Evolutionary conservation across 2,113 vertebrate species (phyloP), one percentile per base, ranked within the genome.

Genomic region (Ophthalmotilapia sp.): DNA sequence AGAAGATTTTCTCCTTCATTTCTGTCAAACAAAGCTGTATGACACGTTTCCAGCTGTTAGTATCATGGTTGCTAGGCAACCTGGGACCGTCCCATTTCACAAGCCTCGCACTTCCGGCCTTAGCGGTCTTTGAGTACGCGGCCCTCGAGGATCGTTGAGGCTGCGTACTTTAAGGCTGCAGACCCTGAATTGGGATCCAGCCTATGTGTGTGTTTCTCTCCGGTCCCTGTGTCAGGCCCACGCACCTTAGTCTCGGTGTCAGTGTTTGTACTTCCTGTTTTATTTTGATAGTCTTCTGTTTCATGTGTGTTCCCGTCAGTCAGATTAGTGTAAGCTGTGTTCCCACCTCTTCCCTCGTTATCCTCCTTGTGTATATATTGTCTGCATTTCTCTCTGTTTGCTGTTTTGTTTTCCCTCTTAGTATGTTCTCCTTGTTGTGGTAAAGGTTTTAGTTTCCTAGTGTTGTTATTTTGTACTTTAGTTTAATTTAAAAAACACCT

Each of bases 361-460:
- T n/a, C 60, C 60, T 65, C 15, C 31, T 65, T 65, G 17, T 65
- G 31, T 65, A 65, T 5, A 1, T 36, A 65, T 65, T 65, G 10
- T 65, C 17, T 38, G 31, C 3, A 38, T 38, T n/a, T 65, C 31
- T 6, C 19, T 53, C 51, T 53, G 51, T 53, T 53, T 53, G 19
- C 19, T 53, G 51, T 53, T 10, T 0, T 53, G 51, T 53, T 21
- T 21, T 53, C 51, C 51, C 19, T 21, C 45, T 47, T 55, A 13
- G 10, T 55, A 23, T 23, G 53, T 55, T 55, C 13, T 55, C 10
- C n/a, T 54, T 54, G 0, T 55, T 12, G 53, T 23, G 12, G 23
- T 0, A 26, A 56, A 26, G 2, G 12, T 56, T 26, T 56, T 14
- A 1, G 54, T 26, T 55, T 26, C 54, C 11, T 55, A 0, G 4